Evolutionary conservation across 2,888 invertebrate species (phyloP), one percentile per base, ranked within the genome.

Genomic region (Cheilosia variabilis): DNA sequence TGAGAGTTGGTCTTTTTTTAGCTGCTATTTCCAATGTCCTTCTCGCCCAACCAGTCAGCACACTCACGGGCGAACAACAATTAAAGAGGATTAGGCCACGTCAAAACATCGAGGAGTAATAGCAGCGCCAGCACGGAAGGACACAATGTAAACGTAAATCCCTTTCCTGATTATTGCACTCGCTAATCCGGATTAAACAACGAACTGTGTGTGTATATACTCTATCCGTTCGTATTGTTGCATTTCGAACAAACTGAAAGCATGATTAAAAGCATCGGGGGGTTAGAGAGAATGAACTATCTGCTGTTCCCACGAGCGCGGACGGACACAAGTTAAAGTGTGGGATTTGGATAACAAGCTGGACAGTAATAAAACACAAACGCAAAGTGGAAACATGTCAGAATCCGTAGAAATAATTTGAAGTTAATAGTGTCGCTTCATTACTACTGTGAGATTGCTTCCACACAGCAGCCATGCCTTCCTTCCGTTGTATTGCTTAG

Each of bases 121-220:
- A 53, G 63, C 50, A 63, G 34, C 47, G 58, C 41, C 55, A 65
- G 37, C 47, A 65, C 68, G 43, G 43, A 71, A 45, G 63, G 68
- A 69, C 79, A 68, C 62, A 72, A 81, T 81, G 72, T 77, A 50
- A 81, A 77, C 86, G 76, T 81, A 72, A 86, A 77, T 81, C 86
- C 81, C 72, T 76, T 86, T 77, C 68, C 81, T 86, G 80, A 86
- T 86, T 86, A 86, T 86, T 86, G 80, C 86, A 71, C 81, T 86
- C 71, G 81, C 81, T 81, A 86, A 86, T 81, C 86, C 71, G 84
- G 84, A 80, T 86, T 76, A 80, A 76, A 34, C 53, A 80, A 80
- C 65, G 71, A 71, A 69, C 68, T 78, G 60, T 43, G 47, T 78
- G 60, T 43, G 55, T 62, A 24, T 45, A 17, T 10, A 24, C 17